These are phyloP conservation scores for Tryphoninae sp. DNA, from an alignment of 2,888 invertebrate species.

Conservation along the genomic window DNA sequence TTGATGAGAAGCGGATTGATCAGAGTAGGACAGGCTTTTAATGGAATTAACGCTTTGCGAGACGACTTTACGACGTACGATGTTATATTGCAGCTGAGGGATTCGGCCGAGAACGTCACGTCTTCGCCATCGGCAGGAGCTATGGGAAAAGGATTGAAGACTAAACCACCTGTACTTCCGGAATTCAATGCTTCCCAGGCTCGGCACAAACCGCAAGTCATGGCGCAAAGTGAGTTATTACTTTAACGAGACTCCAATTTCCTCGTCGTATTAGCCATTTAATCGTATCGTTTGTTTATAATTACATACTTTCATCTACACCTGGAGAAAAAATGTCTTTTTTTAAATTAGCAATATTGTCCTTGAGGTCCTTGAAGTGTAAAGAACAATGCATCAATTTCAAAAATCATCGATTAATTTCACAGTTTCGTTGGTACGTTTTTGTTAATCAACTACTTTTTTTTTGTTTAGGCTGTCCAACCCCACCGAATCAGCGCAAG, in stretches of 20 bases:
- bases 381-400: too few relatives aligned
- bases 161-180: slow-evolving; percentile 75
- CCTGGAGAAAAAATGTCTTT: not conserved
- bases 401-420: too few relatives aligned
- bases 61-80: slow-evolving; percentile 33
- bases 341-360: not conserved
- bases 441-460: slow-evolving; percentile 43
- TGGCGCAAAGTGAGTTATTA: slow-evolving; percentile 84
- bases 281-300: not conserved
- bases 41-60: slow-evolving; percentile 31
- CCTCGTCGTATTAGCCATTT: slow-evolving; percentile 14
- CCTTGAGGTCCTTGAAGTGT: not conserved
- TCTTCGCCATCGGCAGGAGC: slow-evolving; percentile 69
- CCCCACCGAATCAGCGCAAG: slow-evolving; percentile 89
- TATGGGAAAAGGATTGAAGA: slow-evolving; percentile 73
- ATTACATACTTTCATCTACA: not conserved
- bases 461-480: slow-evolving; percentile 85
- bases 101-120: slow-evolving; percentile 60
- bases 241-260: slow-evolving; percentile 46
- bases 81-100: slow-evolving; percentile 62
- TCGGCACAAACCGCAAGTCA: slow-evolving; percentile 82
- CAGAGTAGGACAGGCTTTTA: not conserved
- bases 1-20: not conserved
- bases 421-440: not conserved
- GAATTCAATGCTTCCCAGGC: slow-evolving; percentile 71